A percentile compares a stretch with the other conserved stretches of the same genome.
Conservation (phyloP, 2,888 invertebrate species). For the Tetanocera ferruginea region DNA sequence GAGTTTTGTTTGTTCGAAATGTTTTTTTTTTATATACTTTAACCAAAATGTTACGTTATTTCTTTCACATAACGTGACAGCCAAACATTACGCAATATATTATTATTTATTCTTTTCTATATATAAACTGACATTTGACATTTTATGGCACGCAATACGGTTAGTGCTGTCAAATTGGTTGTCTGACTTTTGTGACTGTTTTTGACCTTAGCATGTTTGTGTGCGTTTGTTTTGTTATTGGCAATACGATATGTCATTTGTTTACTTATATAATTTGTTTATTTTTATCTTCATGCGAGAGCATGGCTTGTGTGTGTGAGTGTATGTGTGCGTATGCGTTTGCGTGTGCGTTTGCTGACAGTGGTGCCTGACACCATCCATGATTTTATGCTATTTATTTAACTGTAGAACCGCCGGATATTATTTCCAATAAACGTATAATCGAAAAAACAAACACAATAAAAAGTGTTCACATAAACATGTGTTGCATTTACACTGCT, state of each 20-base stretch:
- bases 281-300: not conserved
- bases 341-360: not conserved
- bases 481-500: not conserved
- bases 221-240: too few relatives aligned
- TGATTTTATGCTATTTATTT: not conserved
- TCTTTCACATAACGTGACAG: not conserved
- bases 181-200: not conserved
- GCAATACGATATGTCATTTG: not conserved
- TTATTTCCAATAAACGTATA: conserved; percentile 16
- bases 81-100: not conserved
- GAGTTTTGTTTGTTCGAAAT: too few relatives aligned
- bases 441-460: conserved; percentile 16
- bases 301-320: not conserved
- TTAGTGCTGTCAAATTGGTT: not conserved
- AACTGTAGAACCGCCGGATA: not conserved
- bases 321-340: not conserved
- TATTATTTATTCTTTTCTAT: not conserved
- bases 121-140: not conserved
- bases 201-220: not conserved
- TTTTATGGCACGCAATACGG: not conserved
- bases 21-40: too few relatives aligned
- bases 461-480: conserved; percentile 13
- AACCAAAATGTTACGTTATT: too few relatives aligned
- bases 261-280: not conserved
- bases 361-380: not conserved